Evolutionary conservation across 2,888 invertebrate genomes (phyloP).

Genomic region (Phorcus lineatus): DNA sequence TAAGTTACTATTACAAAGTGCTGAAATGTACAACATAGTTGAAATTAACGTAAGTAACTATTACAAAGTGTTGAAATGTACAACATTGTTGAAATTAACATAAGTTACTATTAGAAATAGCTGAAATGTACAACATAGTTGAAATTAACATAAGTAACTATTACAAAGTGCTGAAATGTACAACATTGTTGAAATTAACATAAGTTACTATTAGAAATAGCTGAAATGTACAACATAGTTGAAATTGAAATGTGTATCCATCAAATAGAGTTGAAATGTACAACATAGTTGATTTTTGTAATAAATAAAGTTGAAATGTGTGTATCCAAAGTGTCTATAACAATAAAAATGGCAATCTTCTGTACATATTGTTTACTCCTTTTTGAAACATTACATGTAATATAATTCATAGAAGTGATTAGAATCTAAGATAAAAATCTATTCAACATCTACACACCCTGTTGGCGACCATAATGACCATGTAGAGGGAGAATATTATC

Average conservation of each 20-base stretch:
- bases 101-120: not conserved
- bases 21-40: not conserved
- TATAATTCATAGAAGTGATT: too few relatives aligned
- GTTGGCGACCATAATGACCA: constrained; percentile 66
- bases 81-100: not conserved
- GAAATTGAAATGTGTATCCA: too few relatives aligned
- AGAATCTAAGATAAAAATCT: too few relatives aligned
- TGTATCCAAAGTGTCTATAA: too few relatives aligned
- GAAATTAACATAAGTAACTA: too few relatives aligned
- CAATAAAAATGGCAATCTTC: too few relatives aligned
- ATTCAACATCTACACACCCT: constrained; percentile 45
- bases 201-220: not conserved
- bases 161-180: not conserved
- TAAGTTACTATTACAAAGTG: too few relatives aligned
- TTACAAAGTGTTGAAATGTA: not conserved
- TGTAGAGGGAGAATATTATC: constrained; percentile 61
- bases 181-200: not conserved
- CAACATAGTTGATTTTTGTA: too few relatives aligned
- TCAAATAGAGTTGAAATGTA: not conserved
- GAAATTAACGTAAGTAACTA: too few relatives aligned
- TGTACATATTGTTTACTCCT: too few relatives aligned
- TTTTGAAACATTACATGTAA: too few relatives aligned
- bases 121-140: not conserved
- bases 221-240: not conserved
- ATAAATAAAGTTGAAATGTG: too few relatives aligned